These are phyloP conservation scores for Avahi laniger DNA, from an alignment of 2,797 vertebrate genomes.

Conservation along the genomic window DNA sequence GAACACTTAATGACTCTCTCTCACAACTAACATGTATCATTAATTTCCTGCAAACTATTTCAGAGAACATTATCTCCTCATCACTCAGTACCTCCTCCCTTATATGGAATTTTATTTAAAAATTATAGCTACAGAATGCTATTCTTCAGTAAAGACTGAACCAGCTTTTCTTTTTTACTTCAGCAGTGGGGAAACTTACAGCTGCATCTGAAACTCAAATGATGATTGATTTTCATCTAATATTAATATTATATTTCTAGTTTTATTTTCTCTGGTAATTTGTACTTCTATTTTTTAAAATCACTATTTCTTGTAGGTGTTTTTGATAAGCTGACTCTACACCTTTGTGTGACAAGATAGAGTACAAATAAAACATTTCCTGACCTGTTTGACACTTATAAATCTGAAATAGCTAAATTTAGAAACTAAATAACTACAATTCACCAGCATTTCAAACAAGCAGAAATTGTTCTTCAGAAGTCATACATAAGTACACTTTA, in stretches of 20 bases:
- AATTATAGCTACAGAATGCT: neutral
- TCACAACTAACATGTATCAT: neutral
- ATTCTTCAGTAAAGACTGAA: constrained; percentile 15
- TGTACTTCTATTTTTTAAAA: neutral
- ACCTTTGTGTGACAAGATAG: neutral
- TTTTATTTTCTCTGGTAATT: constrained; percentile 31
- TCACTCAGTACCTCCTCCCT: neutral
- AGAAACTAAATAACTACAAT: neutral
- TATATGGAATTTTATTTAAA: neutral
- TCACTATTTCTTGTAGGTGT: neutral
- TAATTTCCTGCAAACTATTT: neutral
- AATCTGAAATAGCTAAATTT: neutral
- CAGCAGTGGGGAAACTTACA: neutral
- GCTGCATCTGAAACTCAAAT: neutral
- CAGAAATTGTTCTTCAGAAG: neutral
- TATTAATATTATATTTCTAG: neutral
- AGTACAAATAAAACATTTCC: neutral
- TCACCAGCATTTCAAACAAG: neutral
- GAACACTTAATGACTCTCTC: neutral
- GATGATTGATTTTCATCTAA: neutral
- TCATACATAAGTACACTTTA: neutral
- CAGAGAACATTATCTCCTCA: neutral
- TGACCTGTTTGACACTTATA: neutral
- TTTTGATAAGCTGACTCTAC: constrained; percentile 24
- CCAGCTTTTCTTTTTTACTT: neutral